These are phyloP conservation scores for Lasioglossum leucozonium DNA, from an alignment of 2,888 invertebrate genomes.

Conservation along the genomic window DNA sequence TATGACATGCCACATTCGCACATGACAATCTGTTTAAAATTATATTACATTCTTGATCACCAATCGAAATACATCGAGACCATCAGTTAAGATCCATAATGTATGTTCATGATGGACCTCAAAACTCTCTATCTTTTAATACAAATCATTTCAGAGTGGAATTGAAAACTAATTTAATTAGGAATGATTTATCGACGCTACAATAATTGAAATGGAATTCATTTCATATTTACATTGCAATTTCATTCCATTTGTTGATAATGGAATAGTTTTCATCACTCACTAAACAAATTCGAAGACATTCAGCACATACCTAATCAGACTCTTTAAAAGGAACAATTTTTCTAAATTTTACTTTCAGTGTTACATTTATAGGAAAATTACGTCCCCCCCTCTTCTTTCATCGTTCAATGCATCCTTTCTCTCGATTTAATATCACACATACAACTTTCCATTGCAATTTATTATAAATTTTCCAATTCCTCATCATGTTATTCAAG, in stretches of 20 bases:
- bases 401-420: background rate
- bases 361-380: background rate
- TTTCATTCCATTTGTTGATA: background rate
- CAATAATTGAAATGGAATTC: background rate
- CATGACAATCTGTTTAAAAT: background rate
- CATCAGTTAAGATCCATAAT: background rate
- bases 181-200: background rate
- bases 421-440: background rate
- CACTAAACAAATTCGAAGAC: background rate
- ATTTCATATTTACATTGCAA: background rate
- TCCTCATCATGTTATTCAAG: background rate
- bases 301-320: background rate
- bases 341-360: constrained; percentile 10
- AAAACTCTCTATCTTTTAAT: background rate
- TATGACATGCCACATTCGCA: background rate
- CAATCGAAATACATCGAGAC: no score
- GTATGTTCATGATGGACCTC: background rate
- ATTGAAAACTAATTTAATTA: background rate
- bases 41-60: background rate
- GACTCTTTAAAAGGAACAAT: constrained; percentile 19
- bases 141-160: background rate
- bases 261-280: background rate
- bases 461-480: constrained; percentile 1
- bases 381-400: background rate
- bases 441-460: background rate